Evolutionary conservation across 2,113 vertebrate genomes (phyloP), one percentile per base, ranked within the genome.

Genomic region (Brienomyrus brachyistius): DNA sequence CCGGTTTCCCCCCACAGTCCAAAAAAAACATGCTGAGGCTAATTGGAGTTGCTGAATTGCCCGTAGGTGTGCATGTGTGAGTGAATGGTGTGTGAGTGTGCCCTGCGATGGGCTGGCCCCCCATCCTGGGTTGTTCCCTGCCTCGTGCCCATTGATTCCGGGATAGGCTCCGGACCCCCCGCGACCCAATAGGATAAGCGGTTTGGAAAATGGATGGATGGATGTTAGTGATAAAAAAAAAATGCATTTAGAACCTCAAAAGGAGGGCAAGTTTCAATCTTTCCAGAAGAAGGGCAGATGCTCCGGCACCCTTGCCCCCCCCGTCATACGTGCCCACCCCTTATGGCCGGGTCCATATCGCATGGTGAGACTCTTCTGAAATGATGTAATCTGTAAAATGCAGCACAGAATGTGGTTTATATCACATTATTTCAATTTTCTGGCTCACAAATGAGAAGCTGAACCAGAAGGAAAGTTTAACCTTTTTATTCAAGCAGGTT

Each of bases 381-480:
- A 83, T 94, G 93, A 93, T 74, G 91, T 6, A 35, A 15, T 80
- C 93, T 91, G 74, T 90, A 91, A 86, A 80, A 43, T 86, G 62
- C 86, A 90, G 80, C 83, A 48, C 88, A 90, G 88, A 89, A 66
- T 4, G 9, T n/a, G 31, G 17, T 48, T 59, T 84, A 48, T 84
- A 84, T 84, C 48, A 84, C 6, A 23, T n/a, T 13, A 48, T 84
- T 84, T 84, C 4, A 77, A 77, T 77, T 40, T 77, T 40, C 35
- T 80, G 74, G 43, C 74, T 35, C 35, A 0, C 74, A 80, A 80
- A 19, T 2, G 15, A 80, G 74, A 3, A 43, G 5, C 74, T 80
- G 43, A 43, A 40, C 7, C 35, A 43, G 1, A 19, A 43, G 35
- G 74, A 31, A n/a, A 70, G n/a, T 70, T 43, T 80, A 43, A 6